Conservation (phyloP, 2,888 invertebrate species). For the Drosophila borborema region DNA sequence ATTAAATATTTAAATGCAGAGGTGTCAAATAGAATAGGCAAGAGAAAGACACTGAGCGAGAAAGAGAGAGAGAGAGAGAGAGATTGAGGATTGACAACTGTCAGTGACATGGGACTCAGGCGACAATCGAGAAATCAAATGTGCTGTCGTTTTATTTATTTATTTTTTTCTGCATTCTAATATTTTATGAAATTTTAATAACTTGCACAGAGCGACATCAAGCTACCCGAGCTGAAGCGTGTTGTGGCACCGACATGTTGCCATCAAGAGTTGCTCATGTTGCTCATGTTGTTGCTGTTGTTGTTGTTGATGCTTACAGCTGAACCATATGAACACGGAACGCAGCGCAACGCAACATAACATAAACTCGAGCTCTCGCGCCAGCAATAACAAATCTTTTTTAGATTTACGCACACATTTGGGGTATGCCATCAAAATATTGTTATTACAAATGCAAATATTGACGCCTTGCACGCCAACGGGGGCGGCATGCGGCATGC, state of each 20-base stretch:
- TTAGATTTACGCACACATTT: slow-evolving; percentile 76
- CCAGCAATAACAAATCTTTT: slow-evolving; percentile 76
- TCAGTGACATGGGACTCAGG: slow-evolving; percentile 40
- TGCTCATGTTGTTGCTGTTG: slow-evolving; percentile 22
- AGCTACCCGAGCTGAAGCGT: slow-evolving; percentile 6
- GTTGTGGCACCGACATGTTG: slow-evolving; percentile 54
- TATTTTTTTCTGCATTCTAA: slow-evolving; percentile 1
- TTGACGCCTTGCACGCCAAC: slow-evolving; percentile 60
- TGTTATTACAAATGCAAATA: slow-evolving; percentile 82
- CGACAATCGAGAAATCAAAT: slow-evolving; percentile 74
- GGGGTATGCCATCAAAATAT: slow-evolving; percentile 75
- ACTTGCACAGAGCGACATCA: slow-evolving; percentile 51
- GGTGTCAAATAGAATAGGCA: slow-evolving; percentile 19
- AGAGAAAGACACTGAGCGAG: slow-evolving; percentile 24
- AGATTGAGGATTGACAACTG: slow-evolving; percentile 46
- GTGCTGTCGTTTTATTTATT: slow-evolving; percentile 32
- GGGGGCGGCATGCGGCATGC: not conserved
- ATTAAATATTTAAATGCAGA: slow-evolving; percentile 62
- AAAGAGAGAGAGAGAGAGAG: slow-evolving; percentile 18
- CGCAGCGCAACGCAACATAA: not conserved
- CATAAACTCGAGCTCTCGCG: slow-evolving; percentile 13
- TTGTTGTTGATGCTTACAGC: slow-evolving; percentile 46
- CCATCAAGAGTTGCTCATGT: slow-evolving; percentile 36
- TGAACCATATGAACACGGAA: slow-evolving; percentile 42
- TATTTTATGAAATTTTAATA: slow-evolving; percentile 78